Evolutionary conservation across 2,797 vertebrate species (phyloP), one percentile per base, ranked within the genome.

Genomic region (Galagoides demidoff): DNA sequence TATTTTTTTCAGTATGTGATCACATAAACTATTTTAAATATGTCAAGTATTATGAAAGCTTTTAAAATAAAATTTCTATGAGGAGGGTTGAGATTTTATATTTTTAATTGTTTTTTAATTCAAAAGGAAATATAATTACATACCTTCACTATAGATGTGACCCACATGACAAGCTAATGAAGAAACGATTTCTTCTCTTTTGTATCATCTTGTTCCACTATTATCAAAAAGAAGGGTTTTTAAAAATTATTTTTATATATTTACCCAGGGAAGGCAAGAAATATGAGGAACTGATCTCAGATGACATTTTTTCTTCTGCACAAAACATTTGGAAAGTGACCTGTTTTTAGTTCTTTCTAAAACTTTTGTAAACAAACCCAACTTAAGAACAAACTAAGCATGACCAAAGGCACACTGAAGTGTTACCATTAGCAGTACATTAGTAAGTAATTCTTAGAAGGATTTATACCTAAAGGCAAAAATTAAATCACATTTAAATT

Each of bases 401-500:
- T 98, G 98, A 39, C 98, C 98, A 13, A 98, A 98, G 17, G 98
- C 88, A 95, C 98, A 98, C 98, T 98, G 98, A 94, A 98, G 96
- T 7, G 96, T 96, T 81, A 98, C 96, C 2, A 98, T 55, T 0
- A 43, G 31, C 61, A 95, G 73, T 98, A 98, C 87, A 96, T 97
- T 22, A 77, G 85, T 37, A 95, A 95, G 73, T 98, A 98, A 22
- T 94, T 96, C 70, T 86, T 97, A 78, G 20, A 88, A 94, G 96
- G 68, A 66, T 98, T 95, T 70, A 97, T 86, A 77, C 97, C 98
- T 99, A 95, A 85, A 97, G 55, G 55, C 55, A 20, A 95, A 86
- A 97, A 39, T 14, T 77, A 90, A 97, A 86, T 91, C 73, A 91
- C 52, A 81, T 89, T 17, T 94, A 96, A 98, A 89, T 96, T 0